A percentile compares a stretch with the other conserved stretches of the same genome.
phyloP scores from a whole-genome alignment of 2,797 vertebrate species.

The Sebastolobus alascanus region DNA sequence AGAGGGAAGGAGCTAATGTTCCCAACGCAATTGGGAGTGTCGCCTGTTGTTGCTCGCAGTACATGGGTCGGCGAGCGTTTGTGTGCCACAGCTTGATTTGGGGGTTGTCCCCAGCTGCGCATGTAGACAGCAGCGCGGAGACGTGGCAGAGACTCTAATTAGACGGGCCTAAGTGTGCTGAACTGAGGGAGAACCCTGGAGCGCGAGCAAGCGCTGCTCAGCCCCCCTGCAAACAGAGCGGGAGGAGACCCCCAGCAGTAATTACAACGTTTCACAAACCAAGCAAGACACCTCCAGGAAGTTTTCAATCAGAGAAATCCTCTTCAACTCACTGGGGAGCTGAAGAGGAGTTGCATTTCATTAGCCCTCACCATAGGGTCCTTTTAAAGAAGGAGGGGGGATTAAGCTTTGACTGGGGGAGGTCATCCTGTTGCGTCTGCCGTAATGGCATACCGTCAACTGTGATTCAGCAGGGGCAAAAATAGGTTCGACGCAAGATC shows the following conservation, averaged over 20 bases:
- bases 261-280: conserved; percentile 88
- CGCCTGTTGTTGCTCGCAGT: conserved; percentile 72
- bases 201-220: conserved; percentile 74
- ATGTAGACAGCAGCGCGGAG: conserved; percentile 74
- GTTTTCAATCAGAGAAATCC: conserved; percentile 84
- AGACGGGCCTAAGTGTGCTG: conserved; percentile 84
- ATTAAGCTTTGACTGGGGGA: conserved; percentile 56
- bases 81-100: conserved; percentile 75
- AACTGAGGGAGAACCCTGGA: conserved; percentile 85
- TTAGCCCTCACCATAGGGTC: conserved; percentile 75
- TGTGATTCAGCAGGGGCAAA: conserved; percentile 50
- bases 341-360: conserved; percentile 75
- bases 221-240: conserved; percentile 79
- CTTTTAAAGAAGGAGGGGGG: conserved; percentile 44
- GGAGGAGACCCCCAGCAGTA: conserved; percentile 85
- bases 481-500: conserved; percentile 7
- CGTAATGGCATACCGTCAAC: conserved; percentile 42
- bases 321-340: conserved; percentile 74
- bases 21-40: conserved; percentile 55
- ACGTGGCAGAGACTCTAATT: conserved; percentile 85
- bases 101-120: conserved; percentile 83
- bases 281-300: conserved; percentile 86
- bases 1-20: conserved; percentile 70
- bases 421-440: conserved; percentile 66
- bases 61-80: conserved; percentile 67